These are phyloP conservation scores for Pachypanchax playfairii DNA, from an alignment of 2,113 vertebrate species.

Conservation along the genomic window DNA sequence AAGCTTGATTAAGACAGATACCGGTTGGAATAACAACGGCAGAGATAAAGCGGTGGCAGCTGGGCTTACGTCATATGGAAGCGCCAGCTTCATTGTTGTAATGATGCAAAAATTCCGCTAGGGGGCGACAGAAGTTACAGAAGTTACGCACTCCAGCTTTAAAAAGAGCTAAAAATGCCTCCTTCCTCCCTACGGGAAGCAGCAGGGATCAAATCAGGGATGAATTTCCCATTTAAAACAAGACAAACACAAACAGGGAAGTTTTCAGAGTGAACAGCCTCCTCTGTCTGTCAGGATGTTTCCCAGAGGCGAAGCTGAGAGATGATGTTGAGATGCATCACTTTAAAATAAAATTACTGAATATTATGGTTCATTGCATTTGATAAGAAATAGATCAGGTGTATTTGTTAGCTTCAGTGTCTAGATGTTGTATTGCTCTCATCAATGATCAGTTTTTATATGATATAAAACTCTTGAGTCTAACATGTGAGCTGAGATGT, in stretches of 20 bases:
- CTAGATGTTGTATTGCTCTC: no score
- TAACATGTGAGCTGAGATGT: not conserved
- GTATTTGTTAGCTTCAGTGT: not conserved
- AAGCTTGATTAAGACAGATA: no score
- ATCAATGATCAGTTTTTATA: not conserved
- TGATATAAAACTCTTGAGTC: not conserved
- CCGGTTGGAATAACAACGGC: no score
- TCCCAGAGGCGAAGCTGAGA: constrained; percentile 36
- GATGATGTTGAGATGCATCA: constrained; percentile 47
- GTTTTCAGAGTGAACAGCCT: constrained; percentile 43
- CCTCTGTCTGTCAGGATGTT: constrained; percentile 3
- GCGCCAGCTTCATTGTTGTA: no score
- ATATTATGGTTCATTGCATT: constrained; percentile 60
- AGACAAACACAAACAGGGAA: constrained; percentile 64
- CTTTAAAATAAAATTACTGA: constrained; percentile 70
- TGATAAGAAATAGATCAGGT: constrained; percentile 19
- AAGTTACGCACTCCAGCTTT: no score
- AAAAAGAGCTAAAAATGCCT: constrained; percentile 50
- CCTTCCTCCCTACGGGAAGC: constrained; percentile 51
- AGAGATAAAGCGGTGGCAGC: no score
- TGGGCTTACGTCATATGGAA: no score
- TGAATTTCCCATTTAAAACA: constrained; percentile 46
- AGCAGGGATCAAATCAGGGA: constrained; percentile 60
- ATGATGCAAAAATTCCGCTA: no score
- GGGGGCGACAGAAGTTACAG: no score